Evolutionary conservation across 1,140 invertebrate species (phyloP).

Genomic region (Drosophila novamexicana): DNA sequence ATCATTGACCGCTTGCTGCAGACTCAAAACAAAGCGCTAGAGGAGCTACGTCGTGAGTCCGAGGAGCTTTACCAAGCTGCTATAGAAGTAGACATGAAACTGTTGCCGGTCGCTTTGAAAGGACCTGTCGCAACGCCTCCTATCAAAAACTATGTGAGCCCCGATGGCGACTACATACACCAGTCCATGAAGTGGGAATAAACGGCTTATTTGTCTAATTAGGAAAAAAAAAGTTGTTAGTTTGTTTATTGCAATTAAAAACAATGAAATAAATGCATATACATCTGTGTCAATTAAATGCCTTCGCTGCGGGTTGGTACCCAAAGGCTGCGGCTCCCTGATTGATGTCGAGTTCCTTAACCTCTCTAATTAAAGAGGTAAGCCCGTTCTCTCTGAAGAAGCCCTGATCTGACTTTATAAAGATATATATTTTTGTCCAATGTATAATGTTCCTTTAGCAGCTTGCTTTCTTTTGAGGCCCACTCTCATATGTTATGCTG

Average conservation of each 20-base stretch:
- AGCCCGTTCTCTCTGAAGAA: too few relatives aligned
- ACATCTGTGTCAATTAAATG: too few relatives aligned
- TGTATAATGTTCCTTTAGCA: not conserved
- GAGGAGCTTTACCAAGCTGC: slow-evolving; percentile 93
- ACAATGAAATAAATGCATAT: slow-evolving; percentile 1
- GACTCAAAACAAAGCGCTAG: slow-evolving; percentile 91
- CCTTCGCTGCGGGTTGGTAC: too few relatives aligned
- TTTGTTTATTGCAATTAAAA: slow-evolving; percentile 51
- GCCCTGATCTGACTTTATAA: too few relatives aligned
- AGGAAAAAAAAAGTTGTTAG: slow-evolving; percentile 37
- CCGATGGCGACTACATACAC: slow-evolving; percentile 94
- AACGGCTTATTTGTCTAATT: slow-evolving; percentile 1
- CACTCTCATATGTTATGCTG: not conserved
- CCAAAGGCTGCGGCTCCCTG: too few relatives aligned
- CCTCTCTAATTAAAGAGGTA: too few relatives aligned
- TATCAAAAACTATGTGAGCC: slow-evolving; percentile 90
- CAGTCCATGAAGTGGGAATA: slow-evolving; percentile 91
- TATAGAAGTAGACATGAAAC: slow-evolving; percentile 89
- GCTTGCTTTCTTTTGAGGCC: not conserved
- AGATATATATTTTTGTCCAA: not conserved
- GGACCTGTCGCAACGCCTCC: slow-evolving; percentile 92
- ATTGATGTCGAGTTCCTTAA: too few relatives aligned
- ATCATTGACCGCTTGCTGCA: slow-evolving; percentile 88
- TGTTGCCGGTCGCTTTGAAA: slow-evolving; percentile 88
- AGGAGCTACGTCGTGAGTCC: slow-evolving; percentile 90